These are phyloP conservation scores for Myotis daubentonii DNA, from an alignment of 2,797 vertebrate species.

Conservation along the genomic window DNA sequence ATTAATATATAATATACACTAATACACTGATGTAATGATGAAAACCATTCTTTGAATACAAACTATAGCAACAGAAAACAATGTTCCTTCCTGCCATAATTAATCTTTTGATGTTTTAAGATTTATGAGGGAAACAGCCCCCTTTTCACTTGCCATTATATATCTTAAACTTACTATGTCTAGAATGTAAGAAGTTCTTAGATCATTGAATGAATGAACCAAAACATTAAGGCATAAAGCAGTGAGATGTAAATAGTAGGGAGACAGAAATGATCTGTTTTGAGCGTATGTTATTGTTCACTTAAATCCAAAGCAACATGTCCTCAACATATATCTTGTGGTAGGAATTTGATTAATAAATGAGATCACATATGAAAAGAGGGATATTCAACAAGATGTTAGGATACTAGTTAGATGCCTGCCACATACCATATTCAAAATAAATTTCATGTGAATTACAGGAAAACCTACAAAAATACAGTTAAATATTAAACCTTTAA, in stretches of 20 bases:
- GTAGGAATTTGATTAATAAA: conserved; percentile 7
- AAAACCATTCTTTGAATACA: conserved; percentile 45
- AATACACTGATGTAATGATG: not conserved
- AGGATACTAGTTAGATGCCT: not conserved
- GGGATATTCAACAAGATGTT: not conserved
- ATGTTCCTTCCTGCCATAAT: not conserved
- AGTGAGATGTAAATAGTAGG: not conserved
- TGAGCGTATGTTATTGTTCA: not conserved
- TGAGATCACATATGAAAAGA: not conserved
- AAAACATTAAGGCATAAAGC: not conserved
- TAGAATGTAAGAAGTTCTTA: not conserved
- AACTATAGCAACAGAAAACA: not conserved
- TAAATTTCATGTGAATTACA: not conserved
- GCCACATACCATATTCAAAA: not conserved
- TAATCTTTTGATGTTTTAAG: not conserved
- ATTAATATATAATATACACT: not conserved
- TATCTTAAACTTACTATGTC: not conserved
- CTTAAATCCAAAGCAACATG: not conserved
- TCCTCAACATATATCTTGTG: not conserved
- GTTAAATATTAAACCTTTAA: conserved; percentile 8
- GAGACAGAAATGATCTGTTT: not conserved
- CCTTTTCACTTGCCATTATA: not conserved
- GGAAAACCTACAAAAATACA: not conserved
- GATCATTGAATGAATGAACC: not conserved
- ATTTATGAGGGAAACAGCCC: not conserved